Conservation (phyloP, 2,113 vertebrate genomes). For the Micronycteris hirsuta region DNA sequence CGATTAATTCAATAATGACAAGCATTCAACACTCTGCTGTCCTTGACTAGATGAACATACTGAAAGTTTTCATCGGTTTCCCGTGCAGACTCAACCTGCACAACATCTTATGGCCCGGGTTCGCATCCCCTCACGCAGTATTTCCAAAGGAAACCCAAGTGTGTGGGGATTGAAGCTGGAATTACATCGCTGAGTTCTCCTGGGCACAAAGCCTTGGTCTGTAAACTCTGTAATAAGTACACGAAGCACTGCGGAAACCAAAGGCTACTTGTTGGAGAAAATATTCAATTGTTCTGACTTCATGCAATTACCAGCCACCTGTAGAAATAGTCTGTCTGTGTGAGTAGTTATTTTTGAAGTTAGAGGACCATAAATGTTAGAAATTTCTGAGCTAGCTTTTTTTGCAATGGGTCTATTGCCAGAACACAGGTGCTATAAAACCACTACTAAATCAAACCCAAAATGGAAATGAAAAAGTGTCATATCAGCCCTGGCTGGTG, state of each 20-base stretch:
- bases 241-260: not conserved
- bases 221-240: not conserved
- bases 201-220: not conserved
- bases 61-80: not conserved
- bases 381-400: not conserved
- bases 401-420: not conserved
- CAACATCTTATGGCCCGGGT: not conserved
- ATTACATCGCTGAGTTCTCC: not conserved
- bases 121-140: not conserved
- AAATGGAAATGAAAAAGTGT: not conserved
- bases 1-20: conserved; percentile 39
- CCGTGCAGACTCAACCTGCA: not conserved
- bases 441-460: not conserved
- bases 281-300: not conserved
- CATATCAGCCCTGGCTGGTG: too few relatives aligned
- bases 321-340: not conserved
- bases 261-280: not conserved
- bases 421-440: not conserved
- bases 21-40: not conserved
- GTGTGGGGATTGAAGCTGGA: not conserved
- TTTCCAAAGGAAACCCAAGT: not conserved
- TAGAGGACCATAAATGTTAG: not conserved
- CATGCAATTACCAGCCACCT: not conserved
- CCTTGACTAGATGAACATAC: not conserved
- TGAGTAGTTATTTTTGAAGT: not conserved